These are phyloP conservation scores for Troilus luridus DNA, from an alignment of 2,888 invertebrate genomes.

Conservation along the genomic window DNA sequence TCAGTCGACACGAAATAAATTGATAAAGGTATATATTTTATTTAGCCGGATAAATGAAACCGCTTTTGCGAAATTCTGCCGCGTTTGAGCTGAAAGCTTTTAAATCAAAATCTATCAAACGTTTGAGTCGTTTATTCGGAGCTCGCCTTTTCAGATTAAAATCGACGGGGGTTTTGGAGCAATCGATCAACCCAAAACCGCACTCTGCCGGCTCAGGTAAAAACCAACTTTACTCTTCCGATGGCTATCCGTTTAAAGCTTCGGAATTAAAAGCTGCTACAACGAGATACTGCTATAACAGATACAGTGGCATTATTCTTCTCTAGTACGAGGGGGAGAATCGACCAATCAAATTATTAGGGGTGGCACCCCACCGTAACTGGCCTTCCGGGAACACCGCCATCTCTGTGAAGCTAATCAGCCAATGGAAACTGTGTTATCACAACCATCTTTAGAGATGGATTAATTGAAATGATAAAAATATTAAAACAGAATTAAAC, in stretches of 20 bases:
- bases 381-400: not conserved
- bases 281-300: not conserved
- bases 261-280: not conserved
- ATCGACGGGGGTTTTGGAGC: not conserved
- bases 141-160: slow-evolving; percentile 4
- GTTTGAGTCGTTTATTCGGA: slow-evolving; percentile 22
- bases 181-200: not conserved
- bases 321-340: not conserved
- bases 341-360: not conserved
- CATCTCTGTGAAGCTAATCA: not conserved
- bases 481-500: not conserved
- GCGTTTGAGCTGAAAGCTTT: slow-evolving; percentile 20
- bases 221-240: not conserved
- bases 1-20: not conserved
- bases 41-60: slow-evolving; percentile 3
- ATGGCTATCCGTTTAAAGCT: not conserved
- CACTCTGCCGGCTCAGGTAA: not conserved
- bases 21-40: slow-evolving; percentile 12
- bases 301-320: not conserved
- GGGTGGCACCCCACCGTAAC: not conserved
- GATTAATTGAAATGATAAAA: not conserved
- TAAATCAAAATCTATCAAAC: slow-evolving; percentile 45
- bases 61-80: not conserved
- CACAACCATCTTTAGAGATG: not conserved
- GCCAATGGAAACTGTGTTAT: not conserved